phyloP scores from a whole-genome alignment of 1,140 invertebrate species.

The Drosophila equinoxialis region DNA sequence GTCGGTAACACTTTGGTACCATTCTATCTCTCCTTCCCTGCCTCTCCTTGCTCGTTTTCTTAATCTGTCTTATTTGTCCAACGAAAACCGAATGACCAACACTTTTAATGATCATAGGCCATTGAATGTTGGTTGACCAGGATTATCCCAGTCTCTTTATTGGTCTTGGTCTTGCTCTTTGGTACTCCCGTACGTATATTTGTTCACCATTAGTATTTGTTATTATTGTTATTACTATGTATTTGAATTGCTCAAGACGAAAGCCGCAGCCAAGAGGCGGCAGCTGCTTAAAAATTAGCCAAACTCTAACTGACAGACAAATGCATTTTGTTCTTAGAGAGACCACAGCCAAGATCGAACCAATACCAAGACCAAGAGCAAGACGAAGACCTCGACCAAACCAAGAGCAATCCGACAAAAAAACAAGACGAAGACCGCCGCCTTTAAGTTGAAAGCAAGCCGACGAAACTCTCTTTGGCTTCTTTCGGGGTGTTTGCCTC shows the following conservation, averaged over 20 bases:
- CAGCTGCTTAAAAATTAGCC: conserved; percentile 77
- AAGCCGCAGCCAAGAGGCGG: conserved; percentile 49
- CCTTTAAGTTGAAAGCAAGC: conserved; percentile 50
- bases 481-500: conserved; percentile 34
- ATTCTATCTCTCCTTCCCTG: neutral
- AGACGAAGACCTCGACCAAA: neutral
- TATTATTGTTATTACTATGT: conserved; percentile 82
- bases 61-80: conserved; percentile 27
- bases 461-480: conserved; percentile 31
- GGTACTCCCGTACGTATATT: conserved; percentile 50
- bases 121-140: conserved; percentile 32
- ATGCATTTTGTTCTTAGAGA: conserved; percentile 73
- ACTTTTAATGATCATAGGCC: conserved; percentile 61
- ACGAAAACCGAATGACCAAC: conserved; percentile 62
- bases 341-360: conserved; percentile 15
- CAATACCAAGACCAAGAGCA: neutral
- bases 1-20: conserved; percentile 13
- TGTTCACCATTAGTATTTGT: conserved; percentile 82
- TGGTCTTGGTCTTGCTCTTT: conserved; percentile 2
- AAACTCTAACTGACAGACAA: conserved; percentile 79
- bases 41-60: neutral
- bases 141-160: conserved; percentile 32
- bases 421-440: conserved; percentile 14
- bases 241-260: conserved; percentile 81
- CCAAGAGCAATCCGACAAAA: neutral